Conservation (phyloP, 2,888 invertebrate species). For the Melipona beecheii region DNA sequence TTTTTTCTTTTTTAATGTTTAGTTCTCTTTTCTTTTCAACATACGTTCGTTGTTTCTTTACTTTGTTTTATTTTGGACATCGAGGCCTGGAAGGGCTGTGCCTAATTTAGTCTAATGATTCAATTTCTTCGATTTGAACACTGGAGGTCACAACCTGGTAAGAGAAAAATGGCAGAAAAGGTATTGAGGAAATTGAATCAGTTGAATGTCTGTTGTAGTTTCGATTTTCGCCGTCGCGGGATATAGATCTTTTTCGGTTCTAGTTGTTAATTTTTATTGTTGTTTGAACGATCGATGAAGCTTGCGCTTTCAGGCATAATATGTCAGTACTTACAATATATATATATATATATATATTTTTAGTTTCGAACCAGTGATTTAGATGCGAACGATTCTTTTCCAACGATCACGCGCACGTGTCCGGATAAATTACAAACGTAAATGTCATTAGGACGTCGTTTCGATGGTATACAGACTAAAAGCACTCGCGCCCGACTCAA, state of each 20-base stretch:
- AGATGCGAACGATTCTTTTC: conserved; percentile 16
- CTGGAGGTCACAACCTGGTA: not conserved
- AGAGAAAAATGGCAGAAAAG: not conserved
- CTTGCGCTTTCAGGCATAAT: conserved; percentile 58
- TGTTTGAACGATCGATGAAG: conserved; percentile 35
- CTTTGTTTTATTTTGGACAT: not conserved
- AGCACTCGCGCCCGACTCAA: conserved; percentile 15
- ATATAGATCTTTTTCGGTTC: conserved; percentile 15
- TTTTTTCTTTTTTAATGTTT: not conserved
- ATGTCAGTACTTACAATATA: too few relatives aligned
- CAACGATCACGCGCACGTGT: too few relatives aligned
- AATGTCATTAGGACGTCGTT: not conserved
- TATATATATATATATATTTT: too few relatives aligned
- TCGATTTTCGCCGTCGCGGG: not conserved
- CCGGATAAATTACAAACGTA: not conserved
- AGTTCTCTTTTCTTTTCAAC: not conserved
- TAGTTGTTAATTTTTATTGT: not conserved
- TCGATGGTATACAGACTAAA: not conserved
- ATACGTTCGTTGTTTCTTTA: not conserved
- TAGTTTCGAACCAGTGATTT: not conserved
- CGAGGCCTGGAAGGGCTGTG: conserved; percentile 16
- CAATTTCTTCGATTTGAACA: conserved; percentile 8
- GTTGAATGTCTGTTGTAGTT: conserved; percentile 3
- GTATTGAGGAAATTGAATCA: conserved; percentile 29
- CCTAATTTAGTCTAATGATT: conserved; percentile 27